Evolutionary conservation across 2,113 vertebrate species (phyloP), one percentile per base, ranked within the genome.

Genomic region (Meleagris gallopavo): DNA sequence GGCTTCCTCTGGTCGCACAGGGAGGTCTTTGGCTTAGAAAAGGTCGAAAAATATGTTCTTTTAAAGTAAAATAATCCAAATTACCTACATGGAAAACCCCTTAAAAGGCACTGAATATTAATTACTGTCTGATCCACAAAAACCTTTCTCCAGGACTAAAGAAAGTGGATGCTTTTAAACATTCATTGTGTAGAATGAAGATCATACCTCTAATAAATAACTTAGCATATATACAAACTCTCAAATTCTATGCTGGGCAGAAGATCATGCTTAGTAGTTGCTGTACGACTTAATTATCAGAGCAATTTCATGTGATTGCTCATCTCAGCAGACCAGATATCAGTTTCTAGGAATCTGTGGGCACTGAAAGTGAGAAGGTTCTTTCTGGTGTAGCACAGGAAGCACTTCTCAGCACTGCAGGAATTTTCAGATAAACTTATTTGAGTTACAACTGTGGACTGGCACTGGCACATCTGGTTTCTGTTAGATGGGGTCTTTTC

Each of bases 361-460:
- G 60, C 55, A n/a, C 21, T 29, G 55, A 85, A 86, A 72, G 80
- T 58, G 60, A 86, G 52, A 87, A 94, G 55, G 22, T 27, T 20
- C 80, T 54, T 71, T 62, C 64, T 78, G 48, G 30, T 27, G 29
- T 74, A 77, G 29, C 43, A 2, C 0, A 5, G 50, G 75, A 88
- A 6, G 3, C 67, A 27, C 69, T 66, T 45, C n/a, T 48, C 32
- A 70, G 71, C 46, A 71, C 70, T 73, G 46, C 80, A 76, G 62
- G 83, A 96, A 94, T 80, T 81, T 86, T 95, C 74, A 81, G 36
- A 45, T 85, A 90, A 94, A 86, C 36, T 50, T 58, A 57, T 30
- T 83, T 75, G 81, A 79, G 20, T 72, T 81, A 50, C 41, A 83
- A 90, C 77, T 77, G 70, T 70, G 36, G 45, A 29, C 45, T 48